phyloP scores from a whole-genome alignment of 2,797 vertebrate genomes.

The Lutjanus argentimaculatus region DNA sequence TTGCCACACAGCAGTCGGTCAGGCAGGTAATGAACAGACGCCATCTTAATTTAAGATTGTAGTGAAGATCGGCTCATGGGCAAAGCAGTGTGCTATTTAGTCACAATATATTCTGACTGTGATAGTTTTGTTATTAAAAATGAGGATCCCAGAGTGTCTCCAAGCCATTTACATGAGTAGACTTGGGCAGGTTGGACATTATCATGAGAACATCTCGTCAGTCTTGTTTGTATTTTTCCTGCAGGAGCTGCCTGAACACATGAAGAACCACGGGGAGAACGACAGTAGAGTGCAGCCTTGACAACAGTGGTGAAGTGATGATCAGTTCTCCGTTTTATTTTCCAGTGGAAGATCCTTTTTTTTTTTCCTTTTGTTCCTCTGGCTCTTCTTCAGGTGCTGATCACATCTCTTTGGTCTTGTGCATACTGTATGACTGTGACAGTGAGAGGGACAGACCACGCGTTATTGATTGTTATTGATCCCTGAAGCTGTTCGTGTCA shows the following conservation, averaged over 20 bases:
- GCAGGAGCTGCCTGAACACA: constrained; percentile 92
- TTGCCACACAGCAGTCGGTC: constrained; percentile 87
- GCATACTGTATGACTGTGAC: not conserved
- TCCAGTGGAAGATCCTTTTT: not conserved
- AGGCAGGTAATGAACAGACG: constrained; percentile 85
- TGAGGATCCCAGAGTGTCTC: not conserved
- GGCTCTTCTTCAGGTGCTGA: not conserved
- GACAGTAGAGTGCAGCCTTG: constrained; percentile 86
- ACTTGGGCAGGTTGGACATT: not conserved
- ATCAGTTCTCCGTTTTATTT: not conserved
- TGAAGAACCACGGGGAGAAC: constrained; percentile 90
- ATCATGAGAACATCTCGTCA: not conserved
- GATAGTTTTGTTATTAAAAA: not conserved
- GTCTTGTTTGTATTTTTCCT: constrained; percentile 21
- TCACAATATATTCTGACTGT: not conserved
- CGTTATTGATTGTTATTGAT: constrained; percentile 7
- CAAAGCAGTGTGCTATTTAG: not conserved
- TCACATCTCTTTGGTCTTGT: not conserved
- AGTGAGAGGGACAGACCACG: not conserved
- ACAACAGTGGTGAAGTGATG: constrained; percentile 7
- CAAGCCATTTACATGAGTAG: not conserved
- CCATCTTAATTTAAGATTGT: not conserved
- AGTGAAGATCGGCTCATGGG: too few relatives aligned
- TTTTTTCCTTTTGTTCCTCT: not conserved
- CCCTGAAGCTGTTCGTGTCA: not conserved